Conservation (phyloP, 2,113 vertebrate species). For the Phainopepla nitens region DNA sequence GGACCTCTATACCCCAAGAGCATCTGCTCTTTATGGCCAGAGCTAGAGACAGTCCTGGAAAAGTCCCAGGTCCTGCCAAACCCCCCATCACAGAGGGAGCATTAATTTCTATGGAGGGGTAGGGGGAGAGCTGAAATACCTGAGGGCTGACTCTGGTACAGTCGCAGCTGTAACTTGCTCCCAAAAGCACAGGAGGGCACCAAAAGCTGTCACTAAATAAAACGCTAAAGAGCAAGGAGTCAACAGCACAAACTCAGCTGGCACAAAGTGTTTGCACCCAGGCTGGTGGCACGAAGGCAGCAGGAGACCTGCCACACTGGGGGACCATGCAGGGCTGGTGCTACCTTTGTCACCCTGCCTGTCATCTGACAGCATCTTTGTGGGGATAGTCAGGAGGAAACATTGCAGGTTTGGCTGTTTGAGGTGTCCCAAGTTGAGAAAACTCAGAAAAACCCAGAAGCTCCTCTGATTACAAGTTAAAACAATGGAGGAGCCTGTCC, state of each 20-base stretch:
- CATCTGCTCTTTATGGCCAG: background rate
- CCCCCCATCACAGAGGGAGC: background rate
- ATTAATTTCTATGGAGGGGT: background rate
- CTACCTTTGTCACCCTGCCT: background rate
- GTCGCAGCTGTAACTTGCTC: background rate
- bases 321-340: background rate
- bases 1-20: background rate
- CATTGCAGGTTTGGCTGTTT: fast-evolving
- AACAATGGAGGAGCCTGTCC: background rate
- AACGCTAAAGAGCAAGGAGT: background rate
- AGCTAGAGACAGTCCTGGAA: background rate
- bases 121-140: background rate
- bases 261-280: background rate
- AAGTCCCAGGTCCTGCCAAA: background rate
- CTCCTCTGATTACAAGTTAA: background rate
- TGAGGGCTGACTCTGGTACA: background rate
- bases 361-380: background rate
- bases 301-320: fast-evolving
- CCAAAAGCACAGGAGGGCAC: background rate
- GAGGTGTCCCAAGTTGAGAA: background rate
- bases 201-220: background rate
- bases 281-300: fast-evolving
- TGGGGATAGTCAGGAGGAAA: background rate
- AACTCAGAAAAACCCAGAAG: background rate
- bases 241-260: background rate